phyloP scores from a whole-genome alignment of 2,888 invertebrate genomes.

The Nomada flava region DNA sequence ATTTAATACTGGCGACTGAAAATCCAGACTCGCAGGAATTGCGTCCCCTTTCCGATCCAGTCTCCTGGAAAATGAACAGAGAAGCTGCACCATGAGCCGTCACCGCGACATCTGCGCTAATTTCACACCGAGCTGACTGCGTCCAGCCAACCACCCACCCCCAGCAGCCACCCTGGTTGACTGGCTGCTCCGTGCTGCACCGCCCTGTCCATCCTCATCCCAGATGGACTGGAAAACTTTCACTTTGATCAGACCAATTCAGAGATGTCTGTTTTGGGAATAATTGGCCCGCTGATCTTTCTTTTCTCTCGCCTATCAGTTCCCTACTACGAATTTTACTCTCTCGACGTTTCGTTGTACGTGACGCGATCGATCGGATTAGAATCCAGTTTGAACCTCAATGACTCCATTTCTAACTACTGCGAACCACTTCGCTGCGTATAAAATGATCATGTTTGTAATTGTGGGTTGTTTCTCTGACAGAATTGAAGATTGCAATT shows the following conservation, averaged over 20 bases:
- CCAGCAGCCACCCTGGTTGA: slow-evolving; percentile 68
- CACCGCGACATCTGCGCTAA: slow-evolving; percentile 84
- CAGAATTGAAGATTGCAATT: too few species aligned
- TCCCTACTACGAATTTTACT: slow-evolving; percentile 64
- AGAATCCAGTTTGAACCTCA: too few species aligned
- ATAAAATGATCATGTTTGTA: too few species aligned
- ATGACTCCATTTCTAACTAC: too few species aligned
- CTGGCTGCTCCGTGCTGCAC: slow-evolving; percentile 68
- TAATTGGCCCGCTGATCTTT: slow-evolving; percentile 75
- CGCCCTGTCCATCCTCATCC: slow-evolving; percentile 56
- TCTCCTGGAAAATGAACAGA: slow-evolving; percentile 84
- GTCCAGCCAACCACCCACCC: slow-evolving; percentile 68
- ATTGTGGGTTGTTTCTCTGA: too few species aligned
- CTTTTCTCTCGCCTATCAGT: neutral
- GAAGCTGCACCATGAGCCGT: slow-evolving; percentile 79
- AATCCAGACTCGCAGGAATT: slow-evolving; percentile 73
- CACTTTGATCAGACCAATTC: slow-evolving; percentile 55
- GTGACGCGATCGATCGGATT: too few species aligned
- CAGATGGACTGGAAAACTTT: slow-evolving; percentile 65
- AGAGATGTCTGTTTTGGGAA: slow-evolving; percentile 42
- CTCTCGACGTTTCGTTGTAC: slow-evolving; percentile 69
- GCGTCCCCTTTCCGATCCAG: slow-evolving; percentile 79
- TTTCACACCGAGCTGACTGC: slow-evolving; percentile 83
- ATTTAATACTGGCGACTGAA: slow-evolving; percentile 76
- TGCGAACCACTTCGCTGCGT: too few species aligned